Percentiles rank a stretch among this genome's conserved stretches.
phyloP scores from a whole-genome alignment of 1,140 invertebrate genomes.

The Drosophila navojoa region DNA sequence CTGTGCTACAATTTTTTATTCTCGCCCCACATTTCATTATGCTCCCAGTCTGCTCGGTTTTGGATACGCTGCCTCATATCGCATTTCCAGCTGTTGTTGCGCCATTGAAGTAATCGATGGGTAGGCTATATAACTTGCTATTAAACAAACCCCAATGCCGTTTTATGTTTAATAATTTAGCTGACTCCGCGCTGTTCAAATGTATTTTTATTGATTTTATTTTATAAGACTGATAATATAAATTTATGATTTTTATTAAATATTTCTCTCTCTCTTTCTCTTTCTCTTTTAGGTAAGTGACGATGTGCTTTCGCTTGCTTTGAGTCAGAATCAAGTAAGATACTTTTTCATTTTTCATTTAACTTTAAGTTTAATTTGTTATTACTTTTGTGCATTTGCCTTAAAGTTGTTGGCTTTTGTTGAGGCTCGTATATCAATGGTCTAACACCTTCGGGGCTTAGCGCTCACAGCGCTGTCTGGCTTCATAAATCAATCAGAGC shows the following conservation, averaged over 20 bases:
- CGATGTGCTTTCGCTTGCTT: conserved; percentile 78
- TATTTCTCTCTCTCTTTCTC: conserved; percentile 25
- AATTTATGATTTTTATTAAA: not conserved
- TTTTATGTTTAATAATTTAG: no score
- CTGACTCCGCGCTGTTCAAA: no score
- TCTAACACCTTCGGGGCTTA: conserved; percentile 37
- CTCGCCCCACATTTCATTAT: conserved; percentile 18
- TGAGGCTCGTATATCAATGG: conserved; percentile 11
- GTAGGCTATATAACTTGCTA: not conserved
- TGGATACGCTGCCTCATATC: conserved; percentile 1
- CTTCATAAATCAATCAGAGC: conserved; percentile 52
- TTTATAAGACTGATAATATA: no score
- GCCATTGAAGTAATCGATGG: not conserved
- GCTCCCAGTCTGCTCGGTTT: not conserved
- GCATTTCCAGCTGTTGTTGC: not conserved
- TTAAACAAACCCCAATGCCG: not conserved
- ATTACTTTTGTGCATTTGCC: conserved; percentile 12
- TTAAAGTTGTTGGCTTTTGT: conserved; percentile 4
- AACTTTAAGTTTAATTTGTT: conserved; percentile 18
- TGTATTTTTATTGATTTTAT: no score
- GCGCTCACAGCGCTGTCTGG: conserved; percentile 32
- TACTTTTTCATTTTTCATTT: conserved; percentile 36
- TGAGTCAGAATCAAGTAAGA: conserved; percentile 82
- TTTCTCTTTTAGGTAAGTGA: conserved; percentile 82
- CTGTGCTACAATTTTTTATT: conserved; percentile 36